These are phyloP conservation scores for Streptopelia turtur DNA, from an alignment of 2,797 vertebrate species.

Conservation along the genomic window DNA sequence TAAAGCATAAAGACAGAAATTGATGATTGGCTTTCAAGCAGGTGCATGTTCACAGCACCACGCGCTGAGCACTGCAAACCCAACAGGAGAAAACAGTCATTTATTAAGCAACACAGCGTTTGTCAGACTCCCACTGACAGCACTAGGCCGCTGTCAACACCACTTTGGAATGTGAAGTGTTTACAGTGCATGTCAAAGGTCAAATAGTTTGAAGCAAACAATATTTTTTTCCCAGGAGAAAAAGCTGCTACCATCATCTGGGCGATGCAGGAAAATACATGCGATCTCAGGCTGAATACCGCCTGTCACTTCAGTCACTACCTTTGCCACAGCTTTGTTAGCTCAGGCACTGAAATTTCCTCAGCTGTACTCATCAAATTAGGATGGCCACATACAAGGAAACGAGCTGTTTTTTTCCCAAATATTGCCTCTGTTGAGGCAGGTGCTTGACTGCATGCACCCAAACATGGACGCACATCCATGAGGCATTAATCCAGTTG, in stretches of 20 bases:
- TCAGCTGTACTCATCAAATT: neutral
- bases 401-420: neutral
- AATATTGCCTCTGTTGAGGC: neutral
- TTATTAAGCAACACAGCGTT: neutral
- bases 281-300: neutral
- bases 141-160: neutral
- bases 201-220: neutral
- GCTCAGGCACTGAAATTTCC: neutral
- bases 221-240: neutral
- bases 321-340: neutral
- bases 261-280: neutral
- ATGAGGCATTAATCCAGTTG: neutral
- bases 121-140: neutral
- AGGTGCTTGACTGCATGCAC: fast-evolving
- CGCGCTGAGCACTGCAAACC: fast-evolving
- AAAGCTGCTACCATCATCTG: neutral
- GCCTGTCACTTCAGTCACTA: neutral
- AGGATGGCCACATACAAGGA: neutral
- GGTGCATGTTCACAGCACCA: neutral
- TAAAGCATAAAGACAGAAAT: neutral
- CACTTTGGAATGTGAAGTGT: neutral
- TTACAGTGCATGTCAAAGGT: neutral
- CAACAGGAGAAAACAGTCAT: neutral
- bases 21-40: neutral
- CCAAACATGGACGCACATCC: neutral